phyloP scores from a whole-genome alignment of 2,797 vertebrate species.

The Spatula clypeata region DNA sequence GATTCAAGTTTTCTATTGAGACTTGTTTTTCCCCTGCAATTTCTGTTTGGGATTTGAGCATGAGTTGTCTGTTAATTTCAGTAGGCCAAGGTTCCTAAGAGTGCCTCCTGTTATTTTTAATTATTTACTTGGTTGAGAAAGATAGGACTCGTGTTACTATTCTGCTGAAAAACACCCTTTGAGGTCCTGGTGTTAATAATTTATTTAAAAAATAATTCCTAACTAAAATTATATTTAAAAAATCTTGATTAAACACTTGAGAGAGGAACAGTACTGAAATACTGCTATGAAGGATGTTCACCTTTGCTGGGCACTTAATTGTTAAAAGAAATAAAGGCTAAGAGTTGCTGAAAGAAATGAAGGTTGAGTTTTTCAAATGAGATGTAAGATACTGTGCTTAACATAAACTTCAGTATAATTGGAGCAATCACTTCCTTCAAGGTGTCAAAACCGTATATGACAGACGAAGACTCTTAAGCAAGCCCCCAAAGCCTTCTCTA shows the following conservation, averaged over 20 bases:
- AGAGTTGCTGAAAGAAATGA: neutral
- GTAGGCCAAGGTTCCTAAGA: neutral
- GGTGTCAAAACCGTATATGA: neutral
- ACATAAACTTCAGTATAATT: neutral
- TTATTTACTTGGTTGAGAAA: neutral
- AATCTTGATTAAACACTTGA: neutral
- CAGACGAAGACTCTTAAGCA: neutral
- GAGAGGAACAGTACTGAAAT: neutral
- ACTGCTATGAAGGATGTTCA: neutral
- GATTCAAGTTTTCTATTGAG: neutral
- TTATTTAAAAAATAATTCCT: neutral
- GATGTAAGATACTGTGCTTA: neutral
- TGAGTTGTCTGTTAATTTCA: neutral
- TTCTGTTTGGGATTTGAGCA: neutral
- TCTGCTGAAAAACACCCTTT: neutral
- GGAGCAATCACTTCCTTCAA: neutral
- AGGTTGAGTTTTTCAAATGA: neutral
- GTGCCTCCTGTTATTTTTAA: neutral
- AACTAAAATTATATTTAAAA: neutral
- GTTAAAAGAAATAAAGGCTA: neutral
- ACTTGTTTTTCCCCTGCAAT: neutral
- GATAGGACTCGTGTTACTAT: accelerated
- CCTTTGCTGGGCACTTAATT: neutral
- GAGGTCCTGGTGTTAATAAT: neutral
- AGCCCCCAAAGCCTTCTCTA: neutral